phyloP scores from a whole-genome alignment of 2,797 vertebrate genomes.

The Artibeus jamaicensis region DNA sequence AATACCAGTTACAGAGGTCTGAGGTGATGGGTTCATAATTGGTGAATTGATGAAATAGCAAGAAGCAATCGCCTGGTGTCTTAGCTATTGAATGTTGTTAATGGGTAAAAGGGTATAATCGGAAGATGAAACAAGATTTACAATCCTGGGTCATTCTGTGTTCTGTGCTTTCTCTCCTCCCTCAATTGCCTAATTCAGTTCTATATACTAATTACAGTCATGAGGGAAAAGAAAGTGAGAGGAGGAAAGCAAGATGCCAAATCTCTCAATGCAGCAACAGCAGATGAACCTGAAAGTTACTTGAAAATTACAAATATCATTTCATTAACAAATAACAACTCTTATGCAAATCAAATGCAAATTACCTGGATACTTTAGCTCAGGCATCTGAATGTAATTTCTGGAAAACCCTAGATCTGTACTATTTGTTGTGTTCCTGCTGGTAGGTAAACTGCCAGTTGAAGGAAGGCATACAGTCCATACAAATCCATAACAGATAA shows the following conservation, averaged over 20 bases:
- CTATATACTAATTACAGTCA: not conserved
- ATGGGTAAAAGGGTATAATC: not conserved
- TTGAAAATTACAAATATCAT: not conserved
- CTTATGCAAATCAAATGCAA: not conserved
- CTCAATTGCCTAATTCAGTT: not conserved
- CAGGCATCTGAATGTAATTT: not conserved
- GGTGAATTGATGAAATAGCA: not conserved
- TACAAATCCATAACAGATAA: not conserved
- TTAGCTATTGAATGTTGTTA: not conserved
- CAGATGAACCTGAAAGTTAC: slow-evolving; percentile 39
- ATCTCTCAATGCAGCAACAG: not conserved
- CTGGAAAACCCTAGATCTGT: not conserved
- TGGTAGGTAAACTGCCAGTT: not conserved
- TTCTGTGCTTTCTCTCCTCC: not conserved
- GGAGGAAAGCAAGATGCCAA: not conserved
- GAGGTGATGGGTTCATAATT: not conserved
- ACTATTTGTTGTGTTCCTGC: not conserved
- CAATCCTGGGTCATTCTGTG: not conserved
- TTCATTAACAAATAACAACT: not conserved
- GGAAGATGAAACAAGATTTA: not conserved
- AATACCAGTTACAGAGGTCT: not conserved
- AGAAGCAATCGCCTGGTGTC: not conserved
- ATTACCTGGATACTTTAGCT: not conserved
- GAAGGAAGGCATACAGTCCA: not conserved
- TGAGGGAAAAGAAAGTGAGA: not conserved